Evolutionary conservation across 2,888 invertebrate genomes (phyloP).

Genomic region (Theretra japonica): DNA sequence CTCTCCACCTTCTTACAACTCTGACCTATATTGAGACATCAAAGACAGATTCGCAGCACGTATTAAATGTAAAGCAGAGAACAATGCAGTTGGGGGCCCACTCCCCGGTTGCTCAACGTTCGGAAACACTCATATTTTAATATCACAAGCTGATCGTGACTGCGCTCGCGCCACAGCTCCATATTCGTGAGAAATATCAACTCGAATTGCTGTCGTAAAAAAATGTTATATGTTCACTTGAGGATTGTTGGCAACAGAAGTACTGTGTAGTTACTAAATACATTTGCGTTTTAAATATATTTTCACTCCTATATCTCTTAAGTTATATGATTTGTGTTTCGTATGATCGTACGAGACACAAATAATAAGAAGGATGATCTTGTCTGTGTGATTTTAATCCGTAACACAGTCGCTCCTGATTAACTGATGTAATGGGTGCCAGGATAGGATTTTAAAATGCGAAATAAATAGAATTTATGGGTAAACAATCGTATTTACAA

Average conservation of each 20-base stretch:
- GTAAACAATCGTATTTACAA: not conserved
- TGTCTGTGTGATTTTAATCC: no score
- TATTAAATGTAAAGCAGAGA: conserved; percentile 3
- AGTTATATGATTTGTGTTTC: no score
- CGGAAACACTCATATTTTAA: conserved; percentile 73
- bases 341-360: no score
- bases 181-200: conserved; percentile 25
- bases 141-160: conserved; percentile 73
- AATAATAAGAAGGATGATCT: no score
- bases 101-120: conserved; percentile 68
- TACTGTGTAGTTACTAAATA: no score
- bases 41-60: not conserved
- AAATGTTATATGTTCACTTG: not conserved
- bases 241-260: no score
- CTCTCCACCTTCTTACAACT: not conserved
- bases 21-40: not conserved
- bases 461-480: not conserved
- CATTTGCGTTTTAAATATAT: no score
- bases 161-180: conserved; percentile 33
- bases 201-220: conserved; percentile 24
- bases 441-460: no score
- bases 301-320: no score
- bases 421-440: no score
- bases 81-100: conserved; percentile 37
- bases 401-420: no score